phyloP scores from a whole-genome alignment of 2,797 vertebrate species.

The Chaetodon trifasciatus region DNA sequence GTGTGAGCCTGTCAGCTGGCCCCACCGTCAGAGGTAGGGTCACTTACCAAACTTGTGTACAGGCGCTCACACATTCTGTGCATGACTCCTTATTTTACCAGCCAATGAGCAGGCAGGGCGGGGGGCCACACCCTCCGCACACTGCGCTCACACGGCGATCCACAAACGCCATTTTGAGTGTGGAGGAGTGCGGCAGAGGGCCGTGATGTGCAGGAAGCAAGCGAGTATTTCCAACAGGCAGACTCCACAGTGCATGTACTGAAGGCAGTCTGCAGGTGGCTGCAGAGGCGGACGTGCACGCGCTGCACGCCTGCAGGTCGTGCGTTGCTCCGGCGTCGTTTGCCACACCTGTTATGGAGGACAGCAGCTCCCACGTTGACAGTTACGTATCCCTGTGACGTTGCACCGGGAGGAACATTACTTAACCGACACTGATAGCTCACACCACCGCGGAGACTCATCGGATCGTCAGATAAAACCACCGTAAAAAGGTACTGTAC shows the following conservation, averaged over 20 bases:
- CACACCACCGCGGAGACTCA: background rate
- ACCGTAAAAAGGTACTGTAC: conserved; percentile 46
- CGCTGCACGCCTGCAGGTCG: no score
- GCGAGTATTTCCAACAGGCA: background rate
- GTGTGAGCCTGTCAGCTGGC: background rate
- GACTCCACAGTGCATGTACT: background rate
- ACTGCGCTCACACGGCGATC: background rate
- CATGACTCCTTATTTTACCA: conserved; percentile 44
- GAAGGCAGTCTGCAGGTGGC: no score
- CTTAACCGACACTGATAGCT: conserved; percentile 54
- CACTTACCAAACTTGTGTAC: conserved; percentile 18
- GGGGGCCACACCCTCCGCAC: conserved; percentile 34
- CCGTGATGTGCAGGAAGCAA: rapidly evolving
- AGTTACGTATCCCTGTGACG: conserved; percentile 62
- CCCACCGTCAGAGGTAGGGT: background rate
- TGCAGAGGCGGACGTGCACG: no score
- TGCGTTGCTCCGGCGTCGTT: no score
- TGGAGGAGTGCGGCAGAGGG: background rate
- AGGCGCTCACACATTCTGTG: conserved; percentile 4
- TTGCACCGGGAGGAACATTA: conserved; percentile 37
- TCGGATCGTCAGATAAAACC: background rate
- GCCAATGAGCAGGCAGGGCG: conserved; percentile 56
- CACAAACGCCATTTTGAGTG: conserved; percentile 57
- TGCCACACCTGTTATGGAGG: conserved; percentile 72
- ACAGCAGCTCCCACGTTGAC: background rate